Base-by-base conservation (phyloP, 2,113 vertebrate species). In the Syngnathus floridae region DNA sequence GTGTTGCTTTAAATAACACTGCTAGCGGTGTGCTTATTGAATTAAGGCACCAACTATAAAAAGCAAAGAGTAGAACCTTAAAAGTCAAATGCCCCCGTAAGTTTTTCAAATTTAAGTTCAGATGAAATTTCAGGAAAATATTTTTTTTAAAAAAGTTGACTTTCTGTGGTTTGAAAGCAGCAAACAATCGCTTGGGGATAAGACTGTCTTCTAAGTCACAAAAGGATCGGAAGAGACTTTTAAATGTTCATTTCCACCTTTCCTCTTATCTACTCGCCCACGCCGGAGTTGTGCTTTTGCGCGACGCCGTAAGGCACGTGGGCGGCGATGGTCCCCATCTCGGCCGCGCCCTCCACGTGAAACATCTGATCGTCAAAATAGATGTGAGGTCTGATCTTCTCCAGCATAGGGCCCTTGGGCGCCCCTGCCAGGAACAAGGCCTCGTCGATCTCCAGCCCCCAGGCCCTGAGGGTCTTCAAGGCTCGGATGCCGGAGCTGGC, bases 281-380 rank as follows among this genome's bases (percentile, higher is more conserved):
- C 49, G 0, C 55, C 62, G 12, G 51, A n/a, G 11, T 75, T 82
- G 60, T 89, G 77, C 62, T 84, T 93, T 87, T 98, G 96, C 6
- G 94, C 95, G 6, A 98, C 66, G 0, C 97, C 97, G 0, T 98
- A 99, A 26, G 97, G 97, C 7, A 99, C 96, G 0, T 99, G 97
- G 21, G 97, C 97, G 0, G 97, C 95, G 0, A 98, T 78, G 0
- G 95, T 93, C 78, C 97, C 97, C 93, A 95, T 86, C 79, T 96
- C 94, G 66, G 93, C 92, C 0, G 96, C 97, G 0, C 96, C 95
- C 26, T 98, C 93, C 80, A 98, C 92, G 0, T 99, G 97, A 84
- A 98, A 97, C 97, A 99, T 98, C 92, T 99, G 96, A 85, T 98
- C 97, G 0, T 99, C 97, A 0, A 99, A 99, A 90, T 95, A 99